Percentiles rank a stretch among this genome's conserved stretches.
phyloP scores from a whole-genome alignment of 2,797 vertebrate species.

The Simalia tracyae region DNA sequence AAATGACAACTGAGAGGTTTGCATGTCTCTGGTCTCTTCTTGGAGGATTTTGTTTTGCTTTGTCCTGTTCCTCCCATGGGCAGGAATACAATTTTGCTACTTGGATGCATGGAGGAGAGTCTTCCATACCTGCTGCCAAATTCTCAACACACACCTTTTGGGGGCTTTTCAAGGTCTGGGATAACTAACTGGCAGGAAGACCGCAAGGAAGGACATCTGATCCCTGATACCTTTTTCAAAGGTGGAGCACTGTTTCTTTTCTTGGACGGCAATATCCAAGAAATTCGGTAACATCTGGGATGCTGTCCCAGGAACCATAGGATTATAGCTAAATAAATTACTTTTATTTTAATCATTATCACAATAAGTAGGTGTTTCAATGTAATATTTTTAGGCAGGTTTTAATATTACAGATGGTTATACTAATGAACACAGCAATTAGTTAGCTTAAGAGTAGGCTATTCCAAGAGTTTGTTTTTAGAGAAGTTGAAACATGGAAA shows the following conservation, averaged over 20 bases:
- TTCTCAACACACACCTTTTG: neutral
- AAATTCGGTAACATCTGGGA: neutral
- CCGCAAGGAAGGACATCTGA: neutral
- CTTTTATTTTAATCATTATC: neutral
- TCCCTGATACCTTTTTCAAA: neutral
- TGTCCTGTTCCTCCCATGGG: neutral
- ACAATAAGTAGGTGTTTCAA: neutral
- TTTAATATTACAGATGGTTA: neutral
- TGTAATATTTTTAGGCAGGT: neutral
- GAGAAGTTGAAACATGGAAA: conserved; percentile 20
- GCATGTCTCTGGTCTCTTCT: neutral
- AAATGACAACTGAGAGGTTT: neutral
- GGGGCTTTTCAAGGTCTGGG: neutral
- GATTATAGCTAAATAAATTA: neutral
- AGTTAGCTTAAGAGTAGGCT: neutral
- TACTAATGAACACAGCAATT: neutral
- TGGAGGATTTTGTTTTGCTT: neutral
- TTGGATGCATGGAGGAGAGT: neutral
- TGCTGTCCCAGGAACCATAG: neutral
- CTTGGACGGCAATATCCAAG: neutral
- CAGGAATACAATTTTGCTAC: neutral
- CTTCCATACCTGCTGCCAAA: neutral
- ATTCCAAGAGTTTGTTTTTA: neutral
- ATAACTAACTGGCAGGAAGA: neutral
- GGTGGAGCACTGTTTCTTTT: neutral